These are phyloP conservation scores for Danio aesculapii DNA, from an alignment of 2,797 vertebrate genomes.

Conservation along the genomic window DNA sequence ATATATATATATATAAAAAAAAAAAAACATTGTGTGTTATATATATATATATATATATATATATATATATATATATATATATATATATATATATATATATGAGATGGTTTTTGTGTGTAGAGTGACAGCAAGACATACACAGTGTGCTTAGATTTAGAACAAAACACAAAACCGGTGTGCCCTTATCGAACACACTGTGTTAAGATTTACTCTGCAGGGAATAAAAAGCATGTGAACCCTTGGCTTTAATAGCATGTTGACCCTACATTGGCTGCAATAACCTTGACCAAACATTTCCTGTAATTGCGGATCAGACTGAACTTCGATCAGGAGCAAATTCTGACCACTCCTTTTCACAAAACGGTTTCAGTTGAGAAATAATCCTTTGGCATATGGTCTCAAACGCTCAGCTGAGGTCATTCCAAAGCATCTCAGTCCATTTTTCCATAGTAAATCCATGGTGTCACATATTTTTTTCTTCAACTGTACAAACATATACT, in stretches of 20 bases:
- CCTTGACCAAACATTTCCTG: slow-evolving; percentile 1
- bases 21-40: no score
- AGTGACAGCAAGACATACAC: background rate
- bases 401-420: background rate
- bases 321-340: background rate
- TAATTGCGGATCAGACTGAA: slow-evolving; percentile 1
- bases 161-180: background rate
- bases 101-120: no score
- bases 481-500: background rate
- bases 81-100: no score
- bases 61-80: no score
- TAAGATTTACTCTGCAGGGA: background rate
- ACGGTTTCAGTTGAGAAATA: background rate
- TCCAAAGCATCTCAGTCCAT: background rate
- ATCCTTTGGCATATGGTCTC: background rate
- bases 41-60: no score
- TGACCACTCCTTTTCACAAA: slow-evolving; percentile 9
- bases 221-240: background rate
- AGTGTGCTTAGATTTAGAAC: background rate
- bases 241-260: slow-evolving; percentile 17
- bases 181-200: background rate
- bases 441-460: background rate
- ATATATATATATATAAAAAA: no score
- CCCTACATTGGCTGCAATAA: slow-evolving; percentile 1
- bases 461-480: background rate